These are phyloP conservation scores for Wasmannia auropunctata DNA, from an alignment of 1,140 invertebrate species.

Conservation along the genomic window DNA sequence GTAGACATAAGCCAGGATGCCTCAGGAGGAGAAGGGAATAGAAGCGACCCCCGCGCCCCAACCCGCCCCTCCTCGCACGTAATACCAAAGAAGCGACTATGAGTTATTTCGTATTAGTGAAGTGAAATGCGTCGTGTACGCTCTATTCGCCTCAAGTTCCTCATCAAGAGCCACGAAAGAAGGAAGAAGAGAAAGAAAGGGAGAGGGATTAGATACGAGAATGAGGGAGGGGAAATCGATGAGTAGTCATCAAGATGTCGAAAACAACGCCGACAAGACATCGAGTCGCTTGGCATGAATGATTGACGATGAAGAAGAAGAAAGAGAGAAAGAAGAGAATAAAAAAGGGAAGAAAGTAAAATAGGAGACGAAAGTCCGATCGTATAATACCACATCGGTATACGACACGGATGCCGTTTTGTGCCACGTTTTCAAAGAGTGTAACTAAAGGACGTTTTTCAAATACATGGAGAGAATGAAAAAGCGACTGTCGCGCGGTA, in stretches of 20 bases:
- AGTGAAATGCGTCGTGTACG: constrained; percentile 69
- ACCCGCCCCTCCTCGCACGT: constrained; percentile 71
- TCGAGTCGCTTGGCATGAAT: constrained; percentile 52
- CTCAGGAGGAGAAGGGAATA: constrained; percentile 56
- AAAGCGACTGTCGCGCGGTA: constrained; percentile 65
- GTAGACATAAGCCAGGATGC: constrained; percentile 54
- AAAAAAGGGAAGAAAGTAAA: background rate
- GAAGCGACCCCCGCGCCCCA: constrained; percentile 48
- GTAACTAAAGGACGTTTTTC: constrained; percentile 48
- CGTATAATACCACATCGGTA: background rate
- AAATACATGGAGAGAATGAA: constrained; percentile 42
- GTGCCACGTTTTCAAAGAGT: constrained; percentile 39
- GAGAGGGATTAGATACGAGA: constrained; percentile 17
- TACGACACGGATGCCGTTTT: constrained; percentile 52
- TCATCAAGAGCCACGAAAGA: constrained; percentile 62
- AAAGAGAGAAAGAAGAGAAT: background rate
- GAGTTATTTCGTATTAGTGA: constrained; percentile 80
- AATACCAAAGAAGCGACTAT: constrained; percentile 83
- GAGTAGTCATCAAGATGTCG: constrained; percentile 59
- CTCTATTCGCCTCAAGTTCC: constrained; percentile 72
- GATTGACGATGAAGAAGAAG: constrained; percentile 30
- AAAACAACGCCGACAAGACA: constrained; percentile 36
- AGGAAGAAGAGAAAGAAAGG: constrained; percentile 37
- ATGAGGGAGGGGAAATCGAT: constrained; percentile 52
- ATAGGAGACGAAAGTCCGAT: background rate